Conservation (phyloP, 1,140 invertebrate genomes). For the Eulimnadia texana region DNA sequence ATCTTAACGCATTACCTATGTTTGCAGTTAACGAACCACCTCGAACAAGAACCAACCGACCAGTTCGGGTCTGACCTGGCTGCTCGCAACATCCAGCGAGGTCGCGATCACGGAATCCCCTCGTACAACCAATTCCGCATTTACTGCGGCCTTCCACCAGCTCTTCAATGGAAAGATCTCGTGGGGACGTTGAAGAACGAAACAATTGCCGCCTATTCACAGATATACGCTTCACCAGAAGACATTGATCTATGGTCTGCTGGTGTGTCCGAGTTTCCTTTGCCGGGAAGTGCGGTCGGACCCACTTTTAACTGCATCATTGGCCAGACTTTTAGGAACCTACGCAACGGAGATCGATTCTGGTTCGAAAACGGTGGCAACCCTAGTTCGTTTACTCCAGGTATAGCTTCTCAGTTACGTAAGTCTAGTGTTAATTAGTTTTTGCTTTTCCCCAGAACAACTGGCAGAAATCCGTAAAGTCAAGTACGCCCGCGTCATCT, state of each 20-base stretch:
- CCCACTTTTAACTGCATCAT: conserved; percentile 41
- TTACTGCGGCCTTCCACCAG: conserved; percentile 30
- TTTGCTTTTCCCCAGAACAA: too few relatives aligned
- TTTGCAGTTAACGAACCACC: conserved; percentile 20
- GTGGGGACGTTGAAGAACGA: conserved; percentile 22
- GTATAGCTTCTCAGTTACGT: conserved; percentile 18
- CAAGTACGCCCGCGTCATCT: conserved; percentile 29
- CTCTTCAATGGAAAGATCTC: conserved; percentile 21
- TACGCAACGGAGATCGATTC: conserved; percentile 41
- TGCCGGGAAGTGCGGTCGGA: conserved; percentile 33
- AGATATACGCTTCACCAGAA: conserved; percentile 24
- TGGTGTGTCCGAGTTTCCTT: conserved; percentile 31
- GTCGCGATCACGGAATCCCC: conserved; percentile 47
- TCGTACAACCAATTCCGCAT: conserved; percentile 39
- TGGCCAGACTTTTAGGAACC: conserved; percentile 36
- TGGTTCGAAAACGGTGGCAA: conserved; percentile 38
- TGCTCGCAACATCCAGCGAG: conserved; percentile 49
- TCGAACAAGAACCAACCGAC: not conserved
- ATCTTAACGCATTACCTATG: too few relatives aligned
- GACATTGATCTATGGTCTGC: conserved; percentile 35
- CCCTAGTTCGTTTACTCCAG: conserved; percentile 25
- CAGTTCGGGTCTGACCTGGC: conserved; percentile 35
- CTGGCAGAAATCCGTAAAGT: conserved; percentile 30
- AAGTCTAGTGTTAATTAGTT: too few relatives aligned
- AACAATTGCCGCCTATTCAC: conserved; percentile 22